Conservation (phyloP, 2,888 invertebrate species). For the Tubulanus polymorphus region DNA sequence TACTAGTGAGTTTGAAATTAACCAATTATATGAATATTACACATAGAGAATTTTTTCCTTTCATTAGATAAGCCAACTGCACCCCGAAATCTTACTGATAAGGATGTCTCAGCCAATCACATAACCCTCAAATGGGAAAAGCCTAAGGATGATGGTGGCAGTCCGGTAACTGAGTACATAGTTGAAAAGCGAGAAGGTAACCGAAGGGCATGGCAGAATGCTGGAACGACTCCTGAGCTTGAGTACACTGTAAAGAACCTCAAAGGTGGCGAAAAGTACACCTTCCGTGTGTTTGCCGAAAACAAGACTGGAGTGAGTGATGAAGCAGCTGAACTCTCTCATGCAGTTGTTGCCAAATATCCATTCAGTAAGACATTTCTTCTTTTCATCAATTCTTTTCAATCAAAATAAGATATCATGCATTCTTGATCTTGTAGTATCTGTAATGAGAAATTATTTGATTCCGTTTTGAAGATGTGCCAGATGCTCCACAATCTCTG, state of each 20-base stretch:
- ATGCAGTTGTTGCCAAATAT: slow-evolving; percentile 32
- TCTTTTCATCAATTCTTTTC: too few relatives aligned
- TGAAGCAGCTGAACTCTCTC: slow-evolving; percentile 24
- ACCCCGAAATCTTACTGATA: too few relatives aligned
- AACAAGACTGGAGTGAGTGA: slow-evolving; percentile 70
- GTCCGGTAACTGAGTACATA: slow-evolving; percentile 34
- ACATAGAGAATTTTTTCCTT: too few relatives aligned
- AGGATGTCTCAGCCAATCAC: too few relatives aligned
- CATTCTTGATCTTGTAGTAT: too few relatives aligned
- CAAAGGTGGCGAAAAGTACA: slow-evolving; percentile 58
- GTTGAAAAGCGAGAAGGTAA: slow-evolving; percentile 35
- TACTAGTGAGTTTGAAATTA: too few relatives aligned
- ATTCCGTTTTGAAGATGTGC: too few relatives aligned
- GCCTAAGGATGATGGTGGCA: slow-evolving; percentile 46
- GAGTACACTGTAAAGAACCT: slow-evolving; percentile 27
- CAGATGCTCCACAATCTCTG: too few relatives aligned
- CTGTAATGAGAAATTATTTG: too few relatives aligned
- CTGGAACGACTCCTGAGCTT: slow-evolving; percentile 24
- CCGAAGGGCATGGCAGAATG: slow-evolving; percentile 26
- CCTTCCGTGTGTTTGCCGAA: slow-evolving; percentile 80
- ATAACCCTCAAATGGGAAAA: slow-evolving; percentile 50
- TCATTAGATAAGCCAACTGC: too few relatives aligned
- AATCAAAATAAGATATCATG: too few relatives aligned
- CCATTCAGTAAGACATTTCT: slow-evolving; percentile 72
- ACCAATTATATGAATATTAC: too few relatives aligned